These are phyloP conservation scores for Bungarus multicinctus DNA, from an alignment of 2,113 vertebrate species.

Conservation along the genomic window DNA sequence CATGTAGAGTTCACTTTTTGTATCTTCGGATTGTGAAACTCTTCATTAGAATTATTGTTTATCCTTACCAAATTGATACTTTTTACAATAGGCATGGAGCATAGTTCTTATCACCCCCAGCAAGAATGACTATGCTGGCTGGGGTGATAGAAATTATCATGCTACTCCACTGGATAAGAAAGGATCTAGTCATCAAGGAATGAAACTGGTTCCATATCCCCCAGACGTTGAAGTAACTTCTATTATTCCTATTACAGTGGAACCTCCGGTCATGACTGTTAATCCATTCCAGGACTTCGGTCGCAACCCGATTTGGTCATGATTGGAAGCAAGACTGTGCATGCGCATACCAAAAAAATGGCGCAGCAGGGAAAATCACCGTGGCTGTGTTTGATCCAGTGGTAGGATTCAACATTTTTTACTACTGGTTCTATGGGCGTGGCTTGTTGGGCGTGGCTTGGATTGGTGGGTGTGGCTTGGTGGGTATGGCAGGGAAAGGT, in stretches of 20 bases:
- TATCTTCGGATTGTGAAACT: neutral
- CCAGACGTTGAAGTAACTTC: neutral
- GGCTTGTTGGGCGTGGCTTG: too few species aligned
- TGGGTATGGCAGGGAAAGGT: too few species aligned
- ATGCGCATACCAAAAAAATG: too few species aligned
- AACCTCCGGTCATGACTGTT: too few species aligned
- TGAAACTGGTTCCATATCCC: neutral
- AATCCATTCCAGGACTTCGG: too few species aligned
- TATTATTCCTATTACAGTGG: neutral
- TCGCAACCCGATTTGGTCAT: too few species aligned
- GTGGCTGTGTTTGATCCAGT: too few species aligned
- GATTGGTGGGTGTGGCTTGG: too few species aligned
- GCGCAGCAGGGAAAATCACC: too few species aligned
- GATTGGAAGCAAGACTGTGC: too few species aligned
- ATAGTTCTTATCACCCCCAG: neutral
- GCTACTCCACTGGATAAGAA: neutral
- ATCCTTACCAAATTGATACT: neutral
- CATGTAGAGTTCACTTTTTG: neutral
- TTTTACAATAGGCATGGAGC: neutral
- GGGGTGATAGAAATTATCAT: neutral
- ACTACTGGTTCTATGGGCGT: too few species aligned
- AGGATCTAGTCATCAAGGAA: neutral
- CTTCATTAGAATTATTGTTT: neutral
- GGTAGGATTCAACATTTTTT: too few species aligned
- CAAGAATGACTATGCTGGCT: neutral